Base-by-base conservation (phyloP, 2,113 vertebrate genomes). In the Oncorhynchus kisutch region DNA sequence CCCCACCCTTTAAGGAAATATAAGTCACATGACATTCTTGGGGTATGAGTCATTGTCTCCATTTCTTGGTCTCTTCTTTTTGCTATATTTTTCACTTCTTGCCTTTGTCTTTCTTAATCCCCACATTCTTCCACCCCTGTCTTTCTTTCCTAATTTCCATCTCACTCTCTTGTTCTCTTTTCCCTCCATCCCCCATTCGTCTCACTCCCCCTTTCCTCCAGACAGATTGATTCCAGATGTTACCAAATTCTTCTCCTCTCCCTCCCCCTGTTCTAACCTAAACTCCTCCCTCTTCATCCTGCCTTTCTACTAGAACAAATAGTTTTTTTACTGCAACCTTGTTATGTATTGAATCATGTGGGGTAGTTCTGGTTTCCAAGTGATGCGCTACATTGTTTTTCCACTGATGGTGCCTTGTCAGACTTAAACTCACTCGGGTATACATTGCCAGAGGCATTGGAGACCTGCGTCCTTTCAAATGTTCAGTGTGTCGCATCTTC, bases 191-290 rank as follows among this genome's bases (percentile, higher is more conserved):
- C 72, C 77, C 59, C 73, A 51, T 54, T 8, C 49, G 8, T 8
- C 77, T 77, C 80, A 49, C 72, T 76, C 70, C 49, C 59, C 57
- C 48, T 49, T 68, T 77, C 71, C 29, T 76, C 77, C 82, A 78
- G 85, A 89, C 89, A 86, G 91, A 93, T 92, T 92, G 91, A 91
- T 89, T 92, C 92, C 92, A 93, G 92, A 93, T 93, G 92, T 92
- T 92, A 77, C 80, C 83, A 71, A 87, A 88, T 78, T 85, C 79
- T 78, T 75, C 77, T 77, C 80, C 72, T 71, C 70, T 22, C 65
- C 27, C 31, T 64, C 45, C 39, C 57, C 31, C 65, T 75, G 77
- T 73, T 25, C 24, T 14, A 25, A 48, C 65, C 11, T 5, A 39
- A n/a, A 45, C 12, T 20, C 57, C 45, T 9, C 65, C 45, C 70